These are phyloP conservation scores for Spodoptera picta DNA, from an alignment of 2,888 invertebrate species.

Conservation along the genomic window DNA sequence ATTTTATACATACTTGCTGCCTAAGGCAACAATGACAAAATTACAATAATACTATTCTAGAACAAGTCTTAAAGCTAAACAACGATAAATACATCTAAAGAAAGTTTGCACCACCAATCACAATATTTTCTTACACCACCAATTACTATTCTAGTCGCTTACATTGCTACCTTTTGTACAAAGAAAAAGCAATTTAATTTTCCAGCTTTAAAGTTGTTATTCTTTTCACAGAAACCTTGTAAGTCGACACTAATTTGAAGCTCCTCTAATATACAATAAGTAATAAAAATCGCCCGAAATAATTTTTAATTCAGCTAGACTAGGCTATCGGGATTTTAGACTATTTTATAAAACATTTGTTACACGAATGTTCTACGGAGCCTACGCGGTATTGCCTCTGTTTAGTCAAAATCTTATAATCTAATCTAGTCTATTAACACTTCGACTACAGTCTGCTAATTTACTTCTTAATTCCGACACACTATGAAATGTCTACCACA, in stretches of 20 bases:
- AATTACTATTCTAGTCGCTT: conserved; percentile 73
- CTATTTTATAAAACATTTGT: conserved; percentile 68
- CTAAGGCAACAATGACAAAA: conserved; percentile 76
- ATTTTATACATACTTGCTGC: conserved; percentile 58
- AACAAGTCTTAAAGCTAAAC: conserved; percentile 77
- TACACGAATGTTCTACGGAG: conserved; percentile 76
- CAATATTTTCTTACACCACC: conserved; percentile 73
- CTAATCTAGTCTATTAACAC: conserved; percentile 80
- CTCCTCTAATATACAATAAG: conserved; percentile 77
- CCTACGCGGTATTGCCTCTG: conserved; percentile 65
- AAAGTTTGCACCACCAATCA: conserved; percentile 88
- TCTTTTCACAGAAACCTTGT: conserved; percentile 62
- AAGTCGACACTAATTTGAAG: conserved; percentile 70
- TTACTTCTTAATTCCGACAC: conserved; percentile 69
- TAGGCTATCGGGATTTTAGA: conserved; percentile 68
- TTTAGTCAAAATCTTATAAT: conserved; percentile 73
- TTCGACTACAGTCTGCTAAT: conserved; percentile 75
- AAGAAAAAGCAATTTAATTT: conserved; percentile 61
- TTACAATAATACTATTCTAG: conserved; percentile 64
- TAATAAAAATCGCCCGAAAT: conserved; percentile 77
- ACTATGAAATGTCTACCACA: conserved; percentile 81
- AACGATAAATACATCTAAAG: conserved; percentile 75
- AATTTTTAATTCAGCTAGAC: conserved; percentile 72
- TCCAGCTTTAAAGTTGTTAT: conserved; percentile 49
- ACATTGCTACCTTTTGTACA: conserved; percentile 69